A percentile compares a stretch with the other conserved stretches of the same genome.
These are phyloP conservation scores for Lytechinus variegatus DNA, from an alignment of 35 echinoderm and acorn worm species.

Conservation along the genomic window DNA sequence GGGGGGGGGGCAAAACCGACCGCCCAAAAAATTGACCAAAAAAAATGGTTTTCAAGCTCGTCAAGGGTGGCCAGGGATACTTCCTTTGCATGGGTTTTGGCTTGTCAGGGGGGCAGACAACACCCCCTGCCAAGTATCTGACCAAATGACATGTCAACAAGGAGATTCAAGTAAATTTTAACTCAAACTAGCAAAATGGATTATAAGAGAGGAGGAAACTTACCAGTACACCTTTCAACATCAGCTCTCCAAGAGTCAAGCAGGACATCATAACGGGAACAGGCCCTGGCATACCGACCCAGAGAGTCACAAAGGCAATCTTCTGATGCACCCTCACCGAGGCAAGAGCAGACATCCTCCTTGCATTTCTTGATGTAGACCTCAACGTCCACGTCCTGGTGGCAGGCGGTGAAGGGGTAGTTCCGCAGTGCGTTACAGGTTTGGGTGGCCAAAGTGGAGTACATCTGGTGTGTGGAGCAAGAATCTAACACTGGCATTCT, in stretches of 20 bases:
- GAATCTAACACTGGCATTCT: not conserved
- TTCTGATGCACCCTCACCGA: not conserved
- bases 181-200: not conserved
- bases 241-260: not conserved
- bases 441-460: not conserved
- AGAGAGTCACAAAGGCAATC: not conserved
- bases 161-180: too few relatives aligned
- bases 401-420: slow-evolving; percentile 31
- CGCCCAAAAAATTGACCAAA: too few relatives aligned
- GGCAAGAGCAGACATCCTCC: slow-evolving; percentile 7
- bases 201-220: not conserved
- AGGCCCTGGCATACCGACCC: slow-evolving; percentile 19
- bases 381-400: not conserved
- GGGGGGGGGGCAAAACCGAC: too few relatives aligned
- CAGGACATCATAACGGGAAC: not conserved
- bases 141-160: too few relatives aligned
- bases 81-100: too few relatives aligned
- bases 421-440: not conserved
- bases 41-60: too few relatives aligned
- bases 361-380: slow-evolving; percentile 9
- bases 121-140: too few relatives aligned
- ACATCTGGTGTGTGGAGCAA: not conserved
- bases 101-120: too few relatives aligned
- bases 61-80: too few relatives aligned
- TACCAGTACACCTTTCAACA: not conserved